Conservation (phyloP, 2,797 vertebrate species). For the Phyllotis vaccarum region DNA sequence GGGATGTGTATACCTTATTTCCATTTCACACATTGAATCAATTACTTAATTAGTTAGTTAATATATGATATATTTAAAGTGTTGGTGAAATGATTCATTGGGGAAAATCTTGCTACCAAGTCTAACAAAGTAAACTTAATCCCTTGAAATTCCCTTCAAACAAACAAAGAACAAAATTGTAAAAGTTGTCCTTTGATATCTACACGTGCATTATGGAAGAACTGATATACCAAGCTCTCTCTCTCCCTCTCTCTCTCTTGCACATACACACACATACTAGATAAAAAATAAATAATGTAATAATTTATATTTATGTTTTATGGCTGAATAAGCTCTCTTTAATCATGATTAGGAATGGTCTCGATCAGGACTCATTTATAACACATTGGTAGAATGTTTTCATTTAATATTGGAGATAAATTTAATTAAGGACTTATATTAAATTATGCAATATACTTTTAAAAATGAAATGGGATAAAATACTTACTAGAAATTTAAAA, state of each 20-base stretch:
- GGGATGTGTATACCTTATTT: not conserved
- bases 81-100: not conserved
- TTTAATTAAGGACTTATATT: not conserved
- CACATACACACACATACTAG: not conserved
- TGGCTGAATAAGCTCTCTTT: not conserved
- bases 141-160: not conserved
- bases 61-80: not conserved
- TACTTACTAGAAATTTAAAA: not conserved
- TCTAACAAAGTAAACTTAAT: not conserved
- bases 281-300: not conserved
- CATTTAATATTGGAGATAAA: not conserved
- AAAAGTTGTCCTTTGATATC: not conserved
- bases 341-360: constrained; percentile 1
- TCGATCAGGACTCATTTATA: not conserved
- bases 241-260: no score
- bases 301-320: not conserved
- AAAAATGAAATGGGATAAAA: not conserved
- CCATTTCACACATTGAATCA: not conserved
- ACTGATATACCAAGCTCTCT: not conserved
- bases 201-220: not conserved
- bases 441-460: not conserved
- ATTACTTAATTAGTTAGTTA: not conserved
- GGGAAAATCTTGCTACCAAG: not conserved
- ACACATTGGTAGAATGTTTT: not conserved
- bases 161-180: not conserved